phyloP scores from a whole-genome alignment of 2,797 vertebrate species.

The Lithobates sylvaticus region DNA sequence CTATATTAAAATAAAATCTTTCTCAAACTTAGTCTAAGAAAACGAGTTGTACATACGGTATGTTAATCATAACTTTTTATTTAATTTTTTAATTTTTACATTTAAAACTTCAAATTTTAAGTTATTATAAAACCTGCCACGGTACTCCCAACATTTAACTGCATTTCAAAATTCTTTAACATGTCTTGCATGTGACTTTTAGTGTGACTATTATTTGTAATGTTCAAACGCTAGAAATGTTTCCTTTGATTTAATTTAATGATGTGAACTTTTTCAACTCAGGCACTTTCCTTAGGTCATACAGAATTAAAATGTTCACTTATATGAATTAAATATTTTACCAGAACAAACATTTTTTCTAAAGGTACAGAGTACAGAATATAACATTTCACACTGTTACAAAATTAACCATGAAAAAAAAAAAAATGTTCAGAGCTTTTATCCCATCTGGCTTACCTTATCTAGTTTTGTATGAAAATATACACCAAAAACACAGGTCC shows the following conservation, averaged over 20 bases:
- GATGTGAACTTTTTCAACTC: neutral
- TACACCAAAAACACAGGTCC: constrained; percentile 83
- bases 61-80: neutral
- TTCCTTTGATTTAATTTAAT: neutral
- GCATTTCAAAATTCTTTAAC: neutral
- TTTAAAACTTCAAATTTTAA: neutral
- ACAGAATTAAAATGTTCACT: neutral
- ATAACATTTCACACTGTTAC: too few species aligned
- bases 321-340: neutral
- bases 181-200: neutral
- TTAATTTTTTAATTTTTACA: too few species aligned
- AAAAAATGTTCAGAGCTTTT: neutral
- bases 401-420: too few species aligned
- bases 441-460: constrained; percentile 77
- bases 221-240: neutral
- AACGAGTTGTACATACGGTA: neutral
- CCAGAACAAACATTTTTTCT: neutral
- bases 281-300: neutral
- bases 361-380: too few species aligned
- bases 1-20: neutral
- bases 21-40: neutral
- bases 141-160: neutral
- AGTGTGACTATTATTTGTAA: neutral
- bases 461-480: constrained; percentile 82
- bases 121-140: neutral